These are phyloP conservation scores for Apaloderma vittatum DNA, from an alignment of 2,113 vertebrate genomes.

Conservation along the genomic window DNA sequence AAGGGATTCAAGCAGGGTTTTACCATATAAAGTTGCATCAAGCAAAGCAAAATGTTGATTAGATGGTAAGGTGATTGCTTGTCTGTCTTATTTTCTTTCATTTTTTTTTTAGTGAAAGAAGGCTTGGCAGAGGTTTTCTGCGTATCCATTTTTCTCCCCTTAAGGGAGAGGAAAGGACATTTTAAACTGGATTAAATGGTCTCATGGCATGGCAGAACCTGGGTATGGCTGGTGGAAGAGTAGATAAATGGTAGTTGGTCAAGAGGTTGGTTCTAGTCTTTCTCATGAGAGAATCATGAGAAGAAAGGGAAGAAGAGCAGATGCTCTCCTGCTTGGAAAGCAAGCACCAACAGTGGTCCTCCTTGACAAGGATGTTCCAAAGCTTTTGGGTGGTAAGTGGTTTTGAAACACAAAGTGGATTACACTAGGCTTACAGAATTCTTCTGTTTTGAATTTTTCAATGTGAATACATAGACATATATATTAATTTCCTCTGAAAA, in stretches of 20 bases:
- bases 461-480: not conserved
- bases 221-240: not conserved
- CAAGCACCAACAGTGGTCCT: not conserved
- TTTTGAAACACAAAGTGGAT: not conserved
- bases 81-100: not conserved
- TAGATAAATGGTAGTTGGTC: not conserved
- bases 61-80: not conserved
- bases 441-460: not conserved
- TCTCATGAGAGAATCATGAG: not conserved
- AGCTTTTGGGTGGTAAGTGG: not conserved
- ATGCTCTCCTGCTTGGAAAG: not conserved
- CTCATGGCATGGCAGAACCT: not conserved
- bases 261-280: not conserved
- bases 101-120: not conserved
- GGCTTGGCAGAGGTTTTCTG: not conserved
- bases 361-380: not conserved
- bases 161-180: not conserved
- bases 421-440: not conserved
- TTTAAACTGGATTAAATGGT: not conserved
- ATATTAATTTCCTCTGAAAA: not conserved
- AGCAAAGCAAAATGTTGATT: not conserved
- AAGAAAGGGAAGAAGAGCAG: not conserved
- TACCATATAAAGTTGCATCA: conserved; percentile 3
- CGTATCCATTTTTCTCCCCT: fast-evolving
- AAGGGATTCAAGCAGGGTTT: not conserved